A percentile compares a stretch with the other conserved stretches of the same genome.
These are phyloP conservation scores for Aspiorhynchus laticeps DNA, from an alignment of 2,113 vertebrate species.

Conservation along the genomic window DNA sequence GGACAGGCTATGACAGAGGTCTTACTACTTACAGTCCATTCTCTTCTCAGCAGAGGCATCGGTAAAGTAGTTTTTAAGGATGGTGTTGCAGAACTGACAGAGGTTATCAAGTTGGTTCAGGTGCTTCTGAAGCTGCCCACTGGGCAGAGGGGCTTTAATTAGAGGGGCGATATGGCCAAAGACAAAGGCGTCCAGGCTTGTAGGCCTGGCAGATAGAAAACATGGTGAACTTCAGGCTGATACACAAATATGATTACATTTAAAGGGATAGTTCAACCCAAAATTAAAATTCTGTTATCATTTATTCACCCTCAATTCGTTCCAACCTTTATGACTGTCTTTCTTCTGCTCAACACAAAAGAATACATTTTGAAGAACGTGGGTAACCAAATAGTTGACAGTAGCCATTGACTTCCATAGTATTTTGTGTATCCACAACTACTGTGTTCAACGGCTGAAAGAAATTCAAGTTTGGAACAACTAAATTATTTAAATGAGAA, in stretches of 20 bases:
- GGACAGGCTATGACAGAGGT: neutral
- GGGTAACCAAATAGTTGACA: too few relatives aligned
- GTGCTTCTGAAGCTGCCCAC: constrained; percentile 89
- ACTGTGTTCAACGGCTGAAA: too few relatives aligned
- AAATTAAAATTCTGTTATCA: neutral
- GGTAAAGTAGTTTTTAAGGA: constrained; percentile 86
- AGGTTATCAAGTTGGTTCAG: constrained; percentile 91
- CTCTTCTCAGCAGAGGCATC: constrained; percentile 78
- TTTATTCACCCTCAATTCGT: neutral
- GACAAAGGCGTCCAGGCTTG: constrained; percentile 93
- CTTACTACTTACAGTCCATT: neutral
- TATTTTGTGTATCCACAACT: too few relatives aligned
- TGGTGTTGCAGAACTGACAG: constrained; percentile 88
- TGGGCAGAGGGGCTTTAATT: constrained; percentile 88
- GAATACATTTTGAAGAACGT: neutral
- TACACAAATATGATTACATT: neutral
- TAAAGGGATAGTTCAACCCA: neutral
- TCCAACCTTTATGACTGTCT: neutral
- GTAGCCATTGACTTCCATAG: too few relatives aligned
- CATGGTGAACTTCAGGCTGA: neutral
- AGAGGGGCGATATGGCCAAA: constrained; percentile 94
- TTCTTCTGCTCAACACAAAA: neutral
- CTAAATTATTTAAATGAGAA: too few relatives aligned
- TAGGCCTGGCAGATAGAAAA: constrained; percentile 79
- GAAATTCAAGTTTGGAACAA: too few relatives aligned